phyloP scores from a whole-genome alignment of 2,888 invertebrate species.

The Reticulitermes lucifugus region DNA sequence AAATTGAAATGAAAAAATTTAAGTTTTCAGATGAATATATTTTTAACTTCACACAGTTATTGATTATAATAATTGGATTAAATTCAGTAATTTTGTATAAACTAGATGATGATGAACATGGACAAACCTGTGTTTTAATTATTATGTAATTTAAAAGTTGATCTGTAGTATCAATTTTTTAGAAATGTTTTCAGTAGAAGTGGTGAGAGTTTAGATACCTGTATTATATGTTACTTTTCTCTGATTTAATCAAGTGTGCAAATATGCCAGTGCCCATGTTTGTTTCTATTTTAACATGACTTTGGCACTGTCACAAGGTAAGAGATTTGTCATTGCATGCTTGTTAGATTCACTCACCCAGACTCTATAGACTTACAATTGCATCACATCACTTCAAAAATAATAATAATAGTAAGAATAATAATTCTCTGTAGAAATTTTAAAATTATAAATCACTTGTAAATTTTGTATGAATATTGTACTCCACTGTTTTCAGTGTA shows the following conservation, averaged over 20 bases:
- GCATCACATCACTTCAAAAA: conserved; percentile 18
- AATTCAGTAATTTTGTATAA: conserved; percentile 20
- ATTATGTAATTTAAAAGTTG: conserved; percentile 35
- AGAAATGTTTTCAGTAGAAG: conserved; percentile 15
- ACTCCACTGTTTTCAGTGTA: conserved; percentile 22
- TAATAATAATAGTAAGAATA: not conserved
- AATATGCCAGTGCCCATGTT: conserved; percentile 14
- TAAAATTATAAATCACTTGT: conserved; percentile 40
- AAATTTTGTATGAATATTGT: conserved; percentile 46
- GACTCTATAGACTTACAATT: not conserved
- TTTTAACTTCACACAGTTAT: conserved; percentile 18
- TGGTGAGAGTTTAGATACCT: conserved; percentile 23
- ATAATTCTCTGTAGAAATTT: conserved; percentile 34
- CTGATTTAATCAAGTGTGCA: conserved; percentile 15
- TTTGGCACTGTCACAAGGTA: conserved; percentile 1
- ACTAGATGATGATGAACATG: not conserved
- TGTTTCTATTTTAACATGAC: conserved; percentile 27
- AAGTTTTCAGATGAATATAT: conserved; percentile 15
- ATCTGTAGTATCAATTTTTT: conserved; percentile 30
- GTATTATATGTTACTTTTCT: conserved; percentile 32
- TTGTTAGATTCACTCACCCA: conserved; percentile 36
- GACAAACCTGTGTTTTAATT: not conserved
- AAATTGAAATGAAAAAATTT: conserved; percentile 10
- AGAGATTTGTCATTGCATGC: conserved; percentile 17
- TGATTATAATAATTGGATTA: conserved; percentile 1